These are phyloP conservation scores for Anabacerthia variegaticeps DNA, from an alignment of 2,797 vertebrate genomes.

Conservation along the genomic window DNA sequence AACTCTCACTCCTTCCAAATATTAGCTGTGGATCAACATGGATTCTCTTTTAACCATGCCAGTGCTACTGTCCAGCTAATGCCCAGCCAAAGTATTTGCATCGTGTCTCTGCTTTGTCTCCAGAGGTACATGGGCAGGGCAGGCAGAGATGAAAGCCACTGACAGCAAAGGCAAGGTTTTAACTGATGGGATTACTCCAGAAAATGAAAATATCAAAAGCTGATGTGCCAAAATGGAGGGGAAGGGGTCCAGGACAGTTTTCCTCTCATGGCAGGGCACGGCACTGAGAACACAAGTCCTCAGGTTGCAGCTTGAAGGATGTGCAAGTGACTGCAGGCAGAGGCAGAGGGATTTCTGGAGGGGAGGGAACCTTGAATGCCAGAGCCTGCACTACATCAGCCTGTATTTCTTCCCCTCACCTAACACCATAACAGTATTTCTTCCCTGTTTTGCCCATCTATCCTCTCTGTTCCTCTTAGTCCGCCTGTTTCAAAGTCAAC, in stretches of 20 bases:
- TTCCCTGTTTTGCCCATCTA: not conserved
- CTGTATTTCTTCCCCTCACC: not conserved
- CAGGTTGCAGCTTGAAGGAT: not conserved
- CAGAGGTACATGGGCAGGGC: not conserved
- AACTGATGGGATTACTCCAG: not conserved
- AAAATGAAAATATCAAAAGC: not conserved
- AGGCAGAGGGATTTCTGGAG: not conserved
- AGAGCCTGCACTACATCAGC: not conserved
- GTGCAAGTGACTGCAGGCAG: not conserved
- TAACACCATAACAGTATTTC: not conserved
- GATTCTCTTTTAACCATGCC: not conserved
- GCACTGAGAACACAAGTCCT: fast-evolving
- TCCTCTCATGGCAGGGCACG: fast-evolving
- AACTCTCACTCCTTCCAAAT: not conserved
- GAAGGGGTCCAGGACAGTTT: not conserved
- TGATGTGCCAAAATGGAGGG: not conserved
- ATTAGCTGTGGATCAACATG: not conserved
- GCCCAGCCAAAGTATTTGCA: not conserved
- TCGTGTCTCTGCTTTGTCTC: not conserved
- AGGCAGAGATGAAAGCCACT: not conserved
- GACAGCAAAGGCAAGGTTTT: not conserved
- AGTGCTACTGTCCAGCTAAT: not conserved
- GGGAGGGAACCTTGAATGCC: not conserved
- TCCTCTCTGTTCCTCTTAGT: not conserved
- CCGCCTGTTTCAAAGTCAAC: not conserved